Conservation (phyloP, 2,888 invertebrate genomes). For the Stenchaetothrips biformis region DNA sequence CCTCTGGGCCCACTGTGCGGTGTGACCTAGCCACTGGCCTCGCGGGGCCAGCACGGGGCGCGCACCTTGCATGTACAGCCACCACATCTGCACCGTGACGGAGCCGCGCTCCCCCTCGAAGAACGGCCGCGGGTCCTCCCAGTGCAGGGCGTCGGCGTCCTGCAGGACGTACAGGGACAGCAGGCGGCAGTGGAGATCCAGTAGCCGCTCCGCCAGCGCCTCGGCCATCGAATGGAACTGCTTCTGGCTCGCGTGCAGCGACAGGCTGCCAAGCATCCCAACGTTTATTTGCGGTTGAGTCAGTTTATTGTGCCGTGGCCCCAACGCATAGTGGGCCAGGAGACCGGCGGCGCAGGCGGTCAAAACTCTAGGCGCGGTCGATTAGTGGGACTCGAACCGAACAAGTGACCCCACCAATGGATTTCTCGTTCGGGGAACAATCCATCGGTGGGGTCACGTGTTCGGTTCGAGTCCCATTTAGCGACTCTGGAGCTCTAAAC, state of each 20-base stretch:
- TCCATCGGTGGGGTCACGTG: too few species aligned
- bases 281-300: neutral
- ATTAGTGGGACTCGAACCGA: too few species aligned
- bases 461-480: too few species aligned
- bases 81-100: slow-evolving; percentile 82
- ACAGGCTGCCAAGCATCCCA: slow-evolving; percentile 35
- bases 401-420: too few species aligned
- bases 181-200: slow-evolving; percentile 74
- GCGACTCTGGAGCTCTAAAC: neutral
- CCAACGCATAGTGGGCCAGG: too few species aligned
- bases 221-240: slow-evolving; percentile 78
- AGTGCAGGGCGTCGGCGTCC: slow-evolving; percentile 72
- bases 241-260: slow-evolving; percentile 57
- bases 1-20: too few species aligned
- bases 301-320: too few species aligned
- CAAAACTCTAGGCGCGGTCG: too few species aligned
- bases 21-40: too few species aligned
- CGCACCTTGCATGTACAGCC: slow-evolving; percentile 78
- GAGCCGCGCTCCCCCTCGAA: slow-evolving; percentile 72
- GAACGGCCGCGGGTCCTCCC: slow-evolving; percentile 60
- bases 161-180: slow-evolving; percentile 74
- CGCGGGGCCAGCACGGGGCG: neutral
- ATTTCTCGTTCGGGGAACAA: too few species aligned
- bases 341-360: too few species aligned
- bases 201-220: slow-evolving; percentile 72